Percentiles rank a stretch among this genome's conserved stretches.
phyloP scores from a whole-genome alignment of 1,140 invertebrate species.

The Galendromus occidentalis region DNA sequence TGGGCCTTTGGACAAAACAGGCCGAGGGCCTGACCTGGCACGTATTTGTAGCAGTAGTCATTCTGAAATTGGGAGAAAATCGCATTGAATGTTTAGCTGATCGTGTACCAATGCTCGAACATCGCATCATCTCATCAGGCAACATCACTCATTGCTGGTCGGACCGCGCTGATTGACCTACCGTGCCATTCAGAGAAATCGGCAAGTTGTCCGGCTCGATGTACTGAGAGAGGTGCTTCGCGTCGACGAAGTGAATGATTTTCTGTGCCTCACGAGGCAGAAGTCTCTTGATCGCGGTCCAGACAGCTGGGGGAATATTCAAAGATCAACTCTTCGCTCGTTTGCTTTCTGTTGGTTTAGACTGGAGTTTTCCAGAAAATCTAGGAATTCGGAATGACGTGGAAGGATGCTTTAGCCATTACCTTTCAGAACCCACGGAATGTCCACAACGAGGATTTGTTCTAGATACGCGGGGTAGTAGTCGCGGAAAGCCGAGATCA shows the following conservation, averaged over 20 bases:
- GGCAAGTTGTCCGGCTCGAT: not conserved
- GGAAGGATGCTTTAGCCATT: not conserved
- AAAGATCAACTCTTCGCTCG: too few species aligned
- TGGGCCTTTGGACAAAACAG: not conserved
- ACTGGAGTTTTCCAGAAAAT: too few species aligned
- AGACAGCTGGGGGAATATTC: not conserved
- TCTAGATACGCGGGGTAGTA: not conserved
- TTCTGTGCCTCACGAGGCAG: not conserved
- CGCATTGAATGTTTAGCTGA: too few species aligned
- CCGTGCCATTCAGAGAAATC: not conserved
- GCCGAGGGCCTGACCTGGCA: not conserved
- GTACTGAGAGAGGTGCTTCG: not conserved
- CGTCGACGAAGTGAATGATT: not conserved
- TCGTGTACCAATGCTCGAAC: too few species aligned
- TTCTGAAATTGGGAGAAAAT: constrained; percentile 9
- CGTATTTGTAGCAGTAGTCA: not conserved
- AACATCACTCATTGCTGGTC: too few species aligned
- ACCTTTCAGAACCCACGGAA: constrained; percentile 1
- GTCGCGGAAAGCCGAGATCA: not conserved
- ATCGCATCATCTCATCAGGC: too few species aligned
- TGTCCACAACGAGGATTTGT: not conserved
- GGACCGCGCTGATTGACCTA: too few species aligned
- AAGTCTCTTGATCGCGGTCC: not conserved
- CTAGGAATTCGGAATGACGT: too few species aligned
- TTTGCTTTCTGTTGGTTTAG: too few species aligned